phyloP scores from a whole-genome alignment of 2,888 invertebrate species.

The Chaitophorus viminalis region DNA sequence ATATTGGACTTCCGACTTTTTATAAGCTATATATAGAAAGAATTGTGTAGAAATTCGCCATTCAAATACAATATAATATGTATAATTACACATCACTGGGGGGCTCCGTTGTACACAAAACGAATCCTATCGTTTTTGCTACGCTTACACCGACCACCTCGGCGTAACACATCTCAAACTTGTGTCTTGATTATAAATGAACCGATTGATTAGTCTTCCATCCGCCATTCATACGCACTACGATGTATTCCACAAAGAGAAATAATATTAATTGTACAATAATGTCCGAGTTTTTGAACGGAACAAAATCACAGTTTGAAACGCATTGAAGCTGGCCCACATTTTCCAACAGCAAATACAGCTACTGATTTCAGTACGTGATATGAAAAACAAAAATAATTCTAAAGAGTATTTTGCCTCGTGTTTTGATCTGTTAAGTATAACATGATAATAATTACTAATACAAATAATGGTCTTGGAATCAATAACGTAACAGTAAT shows the following conservation, averaged over 20 bases:
- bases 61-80: conserved; percentile 48
- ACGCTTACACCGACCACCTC: conserved; percentile 22
- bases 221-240: background rate
- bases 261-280: conserved; percentile 19
- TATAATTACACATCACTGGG: conserved; percentile 21
- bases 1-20: background rate
- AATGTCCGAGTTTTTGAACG: conserved; percentile 31
- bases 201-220: conserved; percentile 7
- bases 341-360: background rate
- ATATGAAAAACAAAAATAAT: background rate
- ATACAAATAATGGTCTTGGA: background rate
- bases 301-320: conserved; percentile 44
- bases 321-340: conserved; percentile 46
- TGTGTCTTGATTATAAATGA: background rate
- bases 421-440: background rate
- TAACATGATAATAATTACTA: no score
- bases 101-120: background rate
- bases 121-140: conserved; percentile 25
- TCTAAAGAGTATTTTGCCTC: background rate
- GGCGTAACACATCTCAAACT: conserved; percentile 24
- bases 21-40: background rate
- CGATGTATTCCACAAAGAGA: conserved; percentile 34
- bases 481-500: background rate
- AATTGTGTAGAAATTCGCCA: conserved; percentile 49
- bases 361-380: conserved; percentile 3